Base-by-base conservation (phyloP, 2,113 vertebrate genomes). In the Catagonus wagneri region DNA sequence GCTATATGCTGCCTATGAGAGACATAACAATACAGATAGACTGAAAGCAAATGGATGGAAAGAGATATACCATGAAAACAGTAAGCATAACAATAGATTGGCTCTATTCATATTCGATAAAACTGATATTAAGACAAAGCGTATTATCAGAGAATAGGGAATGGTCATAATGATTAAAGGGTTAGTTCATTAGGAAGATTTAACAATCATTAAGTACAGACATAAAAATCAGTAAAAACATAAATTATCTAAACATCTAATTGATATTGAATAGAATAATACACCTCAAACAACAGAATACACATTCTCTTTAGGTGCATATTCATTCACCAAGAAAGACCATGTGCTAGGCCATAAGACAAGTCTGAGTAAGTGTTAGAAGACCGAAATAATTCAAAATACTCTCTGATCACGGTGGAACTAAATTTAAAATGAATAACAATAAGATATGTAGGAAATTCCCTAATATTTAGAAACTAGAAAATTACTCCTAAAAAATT, bases 401-500 rank as follows among this genome's bases (percentile, higher is more conserved):
- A 52, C 72, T 72, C 25, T 72, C 23, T 80, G 65, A 54, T 54
- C 54, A 71, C 39, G 80, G 80, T 20, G 32, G n/a, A 80, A 80
- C 20, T 29, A 80, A 80, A 63, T 52, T 4, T 63, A n/a, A 72
- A 54, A 80, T 50, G 22, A 92, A 36, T 54, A 88, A 80, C 14
- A 61, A 8, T 44, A 44, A 60, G 7, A 32, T 61, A 79, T 39
- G 17, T 61, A 88, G 23, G 63, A 69, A 93, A 80, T 71, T 25
- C 20, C 23, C 39, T 52, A 87, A 6, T 71, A 93, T 71, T 63
- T 80, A 66, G 65, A 71, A 80, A 69, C 65, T 87, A 79, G 87
- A 87, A 16, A 78, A 69, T 71, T n/a, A 29, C 22, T 76, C 27
- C 34, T 34, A 86, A 68, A 86, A 87, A 87, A 93, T 88, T 56